A percentile compares a stretch with the other conserved stretches of the same genome.
Evolutionary conservation across 2,888 invertebrate species (phyloP).

Genomic region (Rhagium mordax): DNA sequence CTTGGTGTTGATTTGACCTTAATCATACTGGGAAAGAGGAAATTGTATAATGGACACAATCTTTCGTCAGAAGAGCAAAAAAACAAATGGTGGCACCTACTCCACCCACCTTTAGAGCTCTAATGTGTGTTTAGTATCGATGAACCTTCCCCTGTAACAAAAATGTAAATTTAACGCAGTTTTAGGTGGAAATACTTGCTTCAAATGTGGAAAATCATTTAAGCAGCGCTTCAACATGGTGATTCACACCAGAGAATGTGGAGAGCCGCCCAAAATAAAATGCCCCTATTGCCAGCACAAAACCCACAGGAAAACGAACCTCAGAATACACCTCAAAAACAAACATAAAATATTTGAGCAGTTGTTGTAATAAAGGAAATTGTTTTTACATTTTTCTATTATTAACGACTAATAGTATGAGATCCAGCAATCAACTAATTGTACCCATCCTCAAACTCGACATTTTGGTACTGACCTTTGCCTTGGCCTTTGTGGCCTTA

Average conservation of each 20-base stretch:
- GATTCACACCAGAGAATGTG: conserved; percentile 70
- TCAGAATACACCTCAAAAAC: conserved; percentile 48
- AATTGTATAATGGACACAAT: too few species aligned
- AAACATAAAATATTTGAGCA: conserved; percentile 28
- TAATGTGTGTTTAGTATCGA: background rate
- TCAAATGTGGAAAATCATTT: conserved; percentile 46
- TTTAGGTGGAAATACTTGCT: conserved; percentile 32
- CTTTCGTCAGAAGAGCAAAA: too few species aligned
- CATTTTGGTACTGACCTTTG: too few species aligned
- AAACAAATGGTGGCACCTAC: too few species aligned
- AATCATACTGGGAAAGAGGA: too few species aligned
- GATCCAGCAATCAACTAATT: too few species aligned
- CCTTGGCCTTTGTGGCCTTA: too few species aligned
- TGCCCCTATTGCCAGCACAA: conserved; percentile 71
- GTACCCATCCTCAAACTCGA: too few species aligned
- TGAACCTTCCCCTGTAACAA: background rate
- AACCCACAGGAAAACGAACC: conserved; percentile 54
- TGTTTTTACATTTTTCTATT: background rate
- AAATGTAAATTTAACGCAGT: background rate
- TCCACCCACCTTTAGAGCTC: too few species aligned
- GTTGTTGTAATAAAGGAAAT: background rate
- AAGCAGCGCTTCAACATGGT: conserved; percentile 72
- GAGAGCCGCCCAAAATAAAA: conserved; percentile 72
- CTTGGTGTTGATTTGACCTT: too few species aligned
- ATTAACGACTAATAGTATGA: background rate